Conservation (phyloP, 2,888 invertebrate species). For the Diploptera punctata region DNA sequence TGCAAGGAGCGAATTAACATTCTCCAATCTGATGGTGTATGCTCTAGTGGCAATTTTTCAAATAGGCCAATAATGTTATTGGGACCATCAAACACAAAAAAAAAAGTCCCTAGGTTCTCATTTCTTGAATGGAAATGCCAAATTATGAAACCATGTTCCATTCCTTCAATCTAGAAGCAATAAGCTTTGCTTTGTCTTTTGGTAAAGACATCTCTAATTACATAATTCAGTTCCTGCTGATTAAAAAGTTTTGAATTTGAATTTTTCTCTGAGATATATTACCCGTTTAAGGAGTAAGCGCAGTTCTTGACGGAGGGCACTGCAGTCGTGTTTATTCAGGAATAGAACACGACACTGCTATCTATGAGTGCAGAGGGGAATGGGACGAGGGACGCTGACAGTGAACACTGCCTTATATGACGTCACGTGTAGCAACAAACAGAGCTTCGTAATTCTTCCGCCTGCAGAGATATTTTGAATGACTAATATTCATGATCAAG, state of each 20-base stretch:
- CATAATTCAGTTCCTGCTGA: neutral
- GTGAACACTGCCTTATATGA: too few relatives aligned
- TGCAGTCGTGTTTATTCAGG: neutral
- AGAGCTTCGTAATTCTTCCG: too few relatives aligned
- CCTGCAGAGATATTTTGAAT: too few relatives aligned
- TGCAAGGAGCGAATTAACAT: neutral
- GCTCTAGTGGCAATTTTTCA: neutral
- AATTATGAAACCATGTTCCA: neutral
- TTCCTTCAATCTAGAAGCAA: neutral
- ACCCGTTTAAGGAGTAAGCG: too few relatives aligned
- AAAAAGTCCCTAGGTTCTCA: neutral
- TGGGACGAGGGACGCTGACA: too few relatives aligned
- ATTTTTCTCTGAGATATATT: neutral
- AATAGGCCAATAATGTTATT: neutral
- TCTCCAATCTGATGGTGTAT: neutral
- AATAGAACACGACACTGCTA: neutral
- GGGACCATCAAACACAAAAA: neutral
- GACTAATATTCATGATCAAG: neutral
- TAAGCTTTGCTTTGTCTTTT: neutral
- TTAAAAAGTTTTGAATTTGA: neutral
- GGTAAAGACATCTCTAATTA: slow-evolving; percentile 1
- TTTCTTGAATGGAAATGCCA: neutral
- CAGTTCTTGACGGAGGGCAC: too few relatives aligned
- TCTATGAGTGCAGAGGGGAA: too few relatives aligned
- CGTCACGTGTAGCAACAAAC: too few relatives aligned